phyloP scores from a whole-genome alignment of 2,113 vertebrate species.

The Casuarius casuarius region DNA sequence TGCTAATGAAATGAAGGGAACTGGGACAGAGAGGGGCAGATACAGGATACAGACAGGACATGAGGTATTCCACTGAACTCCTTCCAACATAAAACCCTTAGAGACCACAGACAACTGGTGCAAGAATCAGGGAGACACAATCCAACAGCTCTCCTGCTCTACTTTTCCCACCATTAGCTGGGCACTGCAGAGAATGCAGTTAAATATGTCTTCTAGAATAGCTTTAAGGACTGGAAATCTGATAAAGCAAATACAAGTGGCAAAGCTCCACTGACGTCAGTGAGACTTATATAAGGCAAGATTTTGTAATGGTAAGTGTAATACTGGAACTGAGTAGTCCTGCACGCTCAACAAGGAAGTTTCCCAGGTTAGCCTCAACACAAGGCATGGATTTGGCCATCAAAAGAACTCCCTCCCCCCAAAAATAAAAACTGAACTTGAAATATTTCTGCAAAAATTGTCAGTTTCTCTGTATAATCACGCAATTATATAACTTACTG shows the following conservation, averaged over 20 bases:
- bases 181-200: background rate
- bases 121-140: background rate
- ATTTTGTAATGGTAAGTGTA: slow-evolving; percentile 64
- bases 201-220: slow-evolving; percentile 51
- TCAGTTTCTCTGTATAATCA: background rate
- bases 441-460: background rate
- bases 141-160: background rate
- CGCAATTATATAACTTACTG: background rate
- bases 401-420: background rate
- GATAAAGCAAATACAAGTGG: slow-evolving; percentile 63
- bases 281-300: slow-evolving; percentile 57
- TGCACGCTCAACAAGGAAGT: slow-evolving; percentile 44
- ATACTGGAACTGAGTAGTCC: slow-evolving; percentile 28
- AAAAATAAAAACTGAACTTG: background rate
- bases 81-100: background rate
- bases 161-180: background rate
- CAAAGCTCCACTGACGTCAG: slow-evolving; percentile 68
- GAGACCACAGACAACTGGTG: background rate
- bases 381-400: slow-evolving; percentile 25
- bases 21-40: background rate
- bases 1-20: background rate
- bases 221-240: slow-evolving; percentile 68
- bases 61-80: background rate
- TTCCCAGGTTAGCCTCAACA: slow-evolving; percentile 52
- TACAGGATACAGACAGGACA: background rate